Base-by-base conservation (phyloP, 2,797 vertebrate genomes). In the Chloroceryle amazona region DNA sequence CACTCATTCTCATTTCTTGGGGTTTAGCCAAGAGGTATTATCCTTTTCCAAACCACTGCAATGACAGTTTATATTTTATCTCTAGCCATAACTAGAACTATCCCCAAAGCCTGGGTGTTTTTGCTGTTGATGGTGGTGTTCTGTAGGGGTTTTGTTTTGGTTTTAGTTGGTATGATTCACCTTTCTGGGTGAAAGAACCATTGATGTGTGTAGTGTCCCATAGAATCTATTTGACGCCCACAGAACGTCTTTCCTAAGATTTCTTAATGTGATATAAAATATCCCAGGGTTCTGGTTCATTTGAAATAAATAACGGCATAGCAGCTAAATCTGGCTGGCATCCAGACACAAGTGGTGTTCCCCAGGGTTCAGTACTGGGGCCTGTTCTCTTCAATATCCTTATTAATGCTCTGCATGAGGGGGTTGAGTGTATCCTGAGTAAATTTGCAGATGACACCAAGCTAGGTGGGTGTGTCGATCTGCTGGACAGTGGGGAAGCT, bases 101-200 rank as follows among this genome's bases (percentile, higher is more conserved):
- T 41, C 4, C n/a, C 11, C 19, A 63, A 70, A 78, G 52, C 39
- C 70, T 87, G 67, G 5, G 0, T 10, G 31, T 23, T 67, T 58
- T 47, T 62, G 5, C 23, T 49, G 12, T 4, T 60, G 21, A 11
- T 35, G 41, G 3, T 49, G 31, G 7, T 12, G 0, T 1, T 44
- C 51, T 46, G 7, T 28, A 18, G 16, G 3, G 0, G 2, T 11
- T 33, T 54, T 57, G 1, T 12, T 54, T 37, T 74, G 29, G 8
- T 54, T 75, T 65, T 19, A 31, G 29, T 84, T 74, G 26, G 11
- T 17, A 1, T 41, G 13, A 22, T 16, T 84, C 28, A 21, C 44
- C 14, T 67, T 86, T 66, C 23, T 26, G n/a, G 5, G 5, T 76
- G 17, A 33, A 79, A n/a, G 58, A 42, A 62, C 16, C 28, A 3